Conservation (phyloP, 1,140 invertebrate species). For the Pogonognathellus flavescens region DNA sequence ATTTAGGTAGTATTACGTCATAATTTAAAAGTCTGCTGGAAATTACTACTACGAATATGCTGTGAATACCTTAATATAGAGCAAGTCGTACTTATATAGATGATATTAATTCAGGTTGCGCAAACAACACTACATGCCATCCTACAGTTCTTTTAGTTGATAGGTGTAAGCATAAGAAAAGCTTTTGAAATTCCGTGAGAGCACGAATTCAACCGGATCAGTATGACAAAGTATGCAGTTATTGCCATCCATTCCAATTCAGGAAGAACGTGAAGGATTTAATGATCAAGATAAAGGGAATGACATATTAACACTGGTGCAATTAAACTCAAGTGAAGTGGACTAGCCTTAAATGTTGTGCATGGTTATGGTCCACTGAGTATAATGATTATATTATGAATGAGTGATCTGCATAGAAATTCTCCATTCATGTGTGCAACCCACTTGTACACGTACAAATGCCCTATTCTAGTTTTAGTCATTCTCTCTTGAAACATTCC, state of each 20-base stretch:
- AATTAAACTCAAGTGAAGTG: not conserved
- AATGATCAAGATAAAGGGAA: not conserved
- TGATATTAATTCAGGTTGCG: too few relatives aligned
- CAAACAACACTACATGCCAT: not conserved
- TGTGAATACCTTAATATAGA: too few relatives aligned
- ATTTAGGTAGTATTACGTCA: too few relatives aligned
- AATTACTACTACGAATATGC: too few relatives aligned
- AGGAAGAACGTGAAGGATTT: constrained; percentile 4
- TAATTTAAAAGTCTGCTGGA: too few relatives aligned
- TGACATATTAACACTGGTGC: not conserved
- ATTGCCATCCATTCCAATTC: constrained; percentile 10
- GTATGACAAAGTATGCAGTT: constrained; percentile 4
- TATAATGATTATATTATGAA: not conserved
- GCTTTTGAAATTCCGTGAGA: not conserved
- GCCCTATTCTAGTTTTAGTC: too few relatives aligned
- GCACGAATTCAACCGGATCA: constrained; percentile 33
- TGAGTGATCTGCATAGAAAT: not conserved
- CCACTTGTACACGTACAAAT: too few relatives aligned
- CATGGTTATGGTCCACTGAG: not conserved
- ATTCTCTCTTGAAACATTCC: too few relatives aligned
- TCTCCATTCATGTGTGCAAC: too few relatives aligned
- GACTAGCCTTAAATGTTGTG: not conserved
- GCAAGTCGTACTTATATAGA: too few relatives aligned
- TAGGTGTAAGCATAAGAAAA: not conserved
- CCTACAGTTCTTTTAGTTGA: not conserved